Evolutionary conservation across 1,140 invertebrate species (phyloP), one percentile per base, ranked within the genome.

Genomic region (Bombus huntii): DNA sequence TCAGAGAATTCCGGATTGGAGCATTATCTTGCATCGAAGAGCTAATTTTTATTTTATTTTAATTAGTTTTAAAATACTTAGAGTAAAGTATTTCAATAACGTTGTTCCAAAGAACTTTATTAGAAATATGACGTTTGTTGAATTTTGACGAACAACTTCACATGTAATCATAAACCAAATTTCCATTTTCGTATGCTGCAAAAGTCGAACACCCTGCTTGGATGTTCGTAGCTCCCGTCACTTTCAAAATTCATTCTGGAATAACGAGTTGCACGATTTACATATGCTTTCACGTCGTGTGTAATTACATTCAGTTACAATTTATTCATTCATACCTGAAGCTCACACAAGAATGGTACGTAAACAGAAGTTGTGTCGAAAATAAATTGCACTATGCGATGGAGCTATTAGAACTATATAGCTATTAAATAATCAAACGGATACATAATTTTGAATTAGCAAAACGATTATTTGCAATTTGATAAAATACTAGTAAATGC

Each of bases 241-340:
- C 73, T 31, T 53, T 53, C 15, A 34, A 75, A 53, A 75, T 75
- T 75, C 73, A 59, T 65, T 31, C 18, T 31, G 13, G 9, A 31
- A 65, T 62, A 65, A 62, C 57, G 42, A 75, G 75, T 39, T 77
- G 9, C 15, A 42, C 37, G 57, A 65, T 39, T 28, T 28, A 62
- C 28, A 42, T 42, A 31, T 39, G 57, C 28, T 13, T 39, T 25
- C 22, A 13, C 28, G 34, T 62, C 28, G 37, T 37, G 37, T 65
- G 37, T 77, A 77, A 77, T 77, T 62, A 18, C 75, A 65, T 28
- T 3, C 15, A 37, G 28, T n/a, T 13, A 65, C 25, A 62, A 65
- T 77, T 77, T 62, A 77, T 37, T 62, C 75, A 22, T 77, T 77
- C 57, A 65, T 62, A n/a, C 13, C 25, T 42, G 15, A 22, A 42